Base-by-base conservation (phyloP, 2,113 vertebrate genomes). In the Elachura formosa region DNA sequence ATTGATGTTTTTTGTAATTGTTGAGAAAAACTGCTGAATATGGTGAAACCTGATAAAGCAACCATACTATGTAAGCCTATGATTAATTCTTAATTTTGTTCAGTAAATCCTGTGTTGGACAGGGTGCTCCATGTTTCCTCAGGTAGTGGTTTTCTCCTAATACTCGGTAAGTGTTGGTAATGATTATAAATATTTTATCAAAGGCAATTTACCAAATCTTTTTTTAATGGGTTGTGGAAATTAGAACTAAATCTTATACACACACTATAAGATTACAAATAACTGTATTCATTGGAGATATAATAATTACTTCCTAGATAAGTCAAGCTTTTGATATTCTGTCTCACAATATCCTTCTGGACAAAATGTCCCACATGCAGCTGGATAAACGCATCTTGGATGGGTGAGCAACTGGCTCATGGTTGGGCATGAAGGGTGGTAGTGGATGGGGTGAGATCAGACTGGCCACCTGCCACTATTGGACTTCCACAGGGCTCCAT, bases 401-500 rank as follows among this genome's bases (percentile, higher is more conserved):
- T 36, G 55, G 16, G 21, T 41, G 62, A 76, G 17, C 25, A 67
- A 2, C 13, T 31, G 61, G 21, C 51, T 66, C 11, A 21, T 21
- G 21, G 16, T 58, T 1, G 0, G 36, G 22, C 14, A 15, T 29
- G 33, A 36, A 59, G 22, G 31, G 11, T 66, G 4, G 26, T 3
- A 26, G 26, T 51, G 45, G 36, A 10, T 51, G 26, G 14, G 21
- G 21, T 58, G 33, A 75, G 16, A 51, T 34, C 31, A 41, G 25
- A 31, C 45, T 24, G 31, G 20, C 3, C 12, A 51, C 10, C 12
- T 59, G 45, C 29, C 45, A 51, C 31, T 34, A 12, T 25, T 29
- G 31, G 20, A 1, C 16, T 26, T 43, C 17, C 31, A 14, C 9
- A 33, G 61, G 4, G 9, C 45, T 51, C 33, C 25, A 23, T 43